phyloP scores from a whole-genome alignment of 1,140 invertebrate species.

The Rhynchophorus ferrugineus region DNA sequence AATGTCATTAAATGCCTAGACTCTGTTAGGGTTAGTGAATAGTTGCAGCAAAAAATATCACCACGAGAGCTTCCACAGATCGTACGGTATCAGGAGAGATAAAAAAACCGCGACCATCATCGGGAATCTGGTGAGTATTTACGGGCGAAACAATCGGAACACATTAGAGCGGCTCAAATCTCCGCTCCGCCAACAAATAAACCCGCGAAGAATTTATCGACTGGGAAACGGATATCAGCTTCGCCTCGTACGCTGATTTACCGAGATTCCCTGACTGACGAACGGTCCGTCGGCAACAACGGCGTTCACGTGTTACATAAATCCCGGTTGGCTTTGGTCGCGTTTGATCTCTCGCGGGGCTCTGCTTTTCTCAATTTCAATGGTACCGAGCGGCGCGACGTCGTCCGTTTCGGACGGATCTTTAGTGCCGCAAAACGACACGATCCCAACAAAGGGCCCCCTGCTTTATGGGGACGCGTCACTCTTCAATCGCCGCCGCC shows the following conservation, averaged over 20 bases:
- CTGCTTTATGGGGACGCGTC: slow-evolving; percentile 12
- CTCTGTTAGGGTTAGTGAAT: too few relatives aligned
- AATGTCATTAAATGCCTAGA: too few relatives aligned
- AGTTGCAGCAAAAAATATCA: too few relatives aligned
- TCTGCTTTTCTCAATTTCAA: slow-evolving; percentile 3
- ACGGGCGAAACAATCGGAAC: slow-evolving; percentile 12
- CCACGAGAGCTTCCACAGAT: too few relatives aligned
- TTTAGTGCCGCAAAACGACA: slow-evolving; percentile 20
- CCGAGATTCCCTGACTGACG: slow-evolving; percentile 18
- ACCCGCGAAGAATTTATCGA: slow-evolving; percentile 12
- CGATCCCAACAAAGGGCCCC: slow-evolving; percentile 17
- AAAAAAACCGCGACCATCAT: background rate
- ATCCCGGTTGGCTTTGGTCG: background rate
- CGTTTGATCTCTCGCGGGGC: background rate
- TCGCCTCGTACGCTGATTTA: slow-evolving; percentile 13
- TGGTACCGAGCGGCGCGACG: slow-evolving; percentile 8
- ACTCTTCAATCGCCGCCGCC: slow-evolving; percentile 8
- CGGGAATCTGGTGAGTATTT: slow-evolving; percentile 2
- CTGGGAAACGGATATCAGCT: slow-evolving; percentile 15
- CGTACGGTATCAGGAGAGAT: too few relatives aligned
- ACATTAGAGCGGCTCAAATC: slow-evolving; percentile 19
- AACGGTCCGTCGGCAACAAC: slow-evolving; percentile 18
- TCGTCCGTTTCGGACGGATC: slow-evolving; percentile 16
- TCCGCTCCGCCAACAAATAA: slow-evolving; percentile 11
- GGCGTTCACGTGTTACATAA: slow-evolving; percentile 20